Evolutionary conservation across 2,113 vertebrate species (phyloP), one percentile per base, ranked within the genome.

Genomic region (Dunckerocampus dactyliophorus): DNA sequence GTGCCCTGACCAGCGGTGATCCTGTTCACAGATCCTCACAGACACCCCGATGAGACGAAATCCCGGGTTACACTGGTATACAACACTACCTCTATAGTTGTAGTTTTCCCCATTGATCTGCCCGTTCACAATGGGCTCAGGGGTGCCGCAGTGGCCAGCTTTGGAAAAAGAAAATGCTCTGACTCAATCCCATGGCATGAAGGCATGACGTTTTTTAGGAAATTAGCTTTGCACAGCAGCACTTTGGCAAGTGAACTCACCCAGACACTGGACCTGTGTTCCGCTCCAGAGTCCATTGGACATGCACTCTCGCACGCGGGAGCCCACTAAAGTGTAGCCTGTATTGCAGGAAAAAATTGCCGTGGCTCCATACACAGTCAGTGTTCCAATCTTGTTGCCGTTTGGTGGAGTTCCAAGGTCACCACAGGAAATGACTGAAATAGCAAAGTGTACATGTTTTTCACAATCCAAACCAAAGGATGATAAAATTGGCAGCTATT

Each of bases 281-380:
- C 97, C 95, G 9, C 96, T 98, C 96, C 97, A 99, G 62, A 99
- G 93, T 1, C 97, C 96, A 1, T 98, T 98, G 80, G 95, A 93
- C 94, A 98, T 92, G 74, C 97, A 99, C 86, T 99, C 96, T 42
- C 95, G 81, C 4, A 98, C 96, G 8, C 95, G 85, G 14, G 95
- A 98, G 49, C 96, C 97, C 48, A 98, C 95, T 80, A 99, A 85
- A 0, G 95, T 99, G 70, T 97, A 99, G 22, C 95, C 97, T 0
- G 93, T 96, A 85, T 98, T 98, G 88, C 97, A 99, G 79, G 96
- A 95, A 86, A 98, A 99, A 87, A 99, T 98, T 72, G 96, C 95
- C 0, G 97, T 99, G 2, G 97, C 96, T 34, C 95, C 97, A 0
- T 92, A 98, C 34, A 88, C 89, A 17, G 92, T 97, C 67, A 98